These are phyloP conservation scores for Hololepta plana DNA, from an alignment of 2,888 invertebrate genomes.

Conservation along the genomic window DNA sequence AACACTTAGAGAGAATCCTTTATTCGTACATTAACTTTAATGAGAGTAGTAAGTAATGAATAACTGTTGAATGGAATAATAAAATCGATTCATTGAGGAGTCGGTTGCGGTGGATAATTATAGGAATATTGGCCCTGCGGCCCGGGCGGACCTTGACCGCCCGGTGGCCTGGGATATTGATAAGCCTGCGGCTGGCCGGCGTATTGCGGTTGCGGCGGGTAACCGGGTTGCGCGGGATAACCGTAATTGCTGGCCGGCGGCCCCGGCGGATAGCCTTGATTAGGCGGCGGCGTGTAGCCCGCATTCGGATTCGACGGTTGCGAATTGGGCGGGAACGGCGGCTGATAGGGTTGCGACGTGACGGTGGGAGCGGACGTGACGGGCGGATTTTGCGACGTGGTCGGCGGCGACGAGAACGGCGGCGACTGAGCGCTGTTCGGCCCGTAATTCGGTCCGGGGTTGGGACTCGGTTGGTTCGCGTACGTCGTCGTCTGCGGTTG, in stretches of 20 bases:
- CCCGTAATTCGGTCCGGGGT: slow-evolving; percentile 28
- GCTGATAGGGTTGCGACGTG: slow-evolving; percentile 37
- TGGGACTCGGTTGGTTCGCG: slow-evolving; percentile 35
- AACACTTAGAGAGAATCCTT: too few relatives aligned
- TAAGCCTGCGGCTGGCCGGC: slow-evolving; percentile 41
- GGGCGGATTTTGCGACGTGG: slow-evolving; percentile 28
- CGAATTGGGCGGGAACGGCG: slow-evolving; percentile 29
- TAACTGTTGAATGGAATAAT: too few relatives aligned
- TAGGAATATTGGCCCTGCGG: slow-evolving; percentile 58
- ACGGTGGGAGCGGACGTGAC: slow-evolving; percentile 33
- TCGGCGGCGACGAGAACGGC: slow-evolving; percentile 37
- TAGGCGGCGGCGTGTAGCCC: slow-evolving; percentile 28
- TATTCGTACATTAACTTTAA: slow-evolving; percentile 4
- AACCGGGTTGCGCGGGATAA: slow-evolving; percentile 41
- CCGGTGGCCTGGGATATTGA: slow-evolving; percentile 44
- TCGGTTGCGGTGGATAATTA: slow-evolving; percentile 63
- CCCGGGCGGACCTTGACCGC: slow-evolving; percentile 52
- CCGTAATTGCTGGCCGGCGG: slow-evolving; percentile 23
- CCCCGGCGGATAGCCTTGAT: slow-evolving; percentile 20
- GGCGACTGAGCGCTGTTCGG: slow-evolving; percentile 36
- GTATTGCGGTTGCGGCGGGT: slow-evolving; percentile 40
- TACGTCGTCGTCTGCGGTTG: slow-evolving; percentile 39
- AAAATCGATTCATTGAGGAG: slow-evolving; percentile 34
- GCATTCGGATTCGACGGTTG: slow-evolving; percentile 30
- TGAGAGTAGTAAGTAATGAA: too few relatives aligned